Conservation (phyloP, 2,113 vertebrate species). For the Genyomyrus donnyi region DNA sequence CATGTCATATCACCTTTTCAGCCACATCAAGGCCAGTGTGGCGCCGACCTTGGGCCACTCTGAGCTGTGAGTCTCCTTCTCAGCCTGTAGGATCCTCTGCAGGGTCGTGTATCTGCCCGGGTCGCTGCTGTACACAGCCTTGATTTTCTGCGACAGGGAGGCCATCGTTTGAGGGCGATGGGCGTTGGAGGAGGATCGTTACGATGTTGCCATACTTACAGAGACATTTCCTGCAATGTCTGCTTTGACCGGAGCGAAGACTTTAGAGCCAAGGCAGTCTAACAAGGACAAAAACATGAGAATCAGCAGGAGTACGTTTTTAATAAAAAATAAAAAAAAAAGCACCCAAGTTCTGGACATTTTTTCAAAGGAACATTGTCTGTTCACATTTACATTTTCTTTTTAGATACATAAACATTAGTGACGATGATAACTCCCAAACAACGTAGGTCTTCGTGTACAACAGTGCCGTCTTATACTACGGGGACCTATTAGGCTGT, state of each 20-base stretch:
- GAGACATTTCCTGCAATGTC: conserved; percentile 85
- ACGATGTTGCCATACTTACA: conserved; percentile 53
- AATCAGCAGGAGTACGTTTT: too few relatives aligned
- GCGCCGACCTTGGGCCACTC: conserved; percentile 87
- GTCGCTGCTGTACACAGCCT: conserved; percentile 78
- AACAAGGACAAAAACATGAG: background rate
- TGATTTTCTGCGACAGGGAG: conserved; percentile 78
- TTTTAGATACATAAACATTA: background rate
- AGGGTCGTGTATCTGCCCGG: conserved; percentile 80
- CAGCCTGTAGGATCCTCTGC: conserved; percentile 83
- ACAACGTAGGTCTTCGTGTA: background rate
- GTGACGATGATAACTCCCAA: background rate
- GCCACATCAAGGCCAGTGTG: conserved; percentile 86
- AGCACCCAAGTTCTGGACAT: background rate
- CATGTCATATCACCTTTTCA: conserved; percentile 72
- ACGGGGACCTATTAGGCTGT: background rate
- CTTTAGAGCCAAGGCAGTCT: conserved; percentile 85
- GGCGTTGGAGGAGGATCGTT: background rate
- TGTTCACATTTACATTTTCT: background rate
- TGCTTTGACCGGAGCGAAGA: conserved; percentile 85
- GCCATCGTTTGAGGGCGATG: background rate
- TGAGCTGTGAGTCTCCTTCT: conserved; percentile 79
- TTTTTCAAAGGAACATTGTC: background rate
- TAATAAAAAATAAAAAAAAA: too few relatives aligned
- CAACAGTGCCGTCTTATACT: background rate